Base-by-base conservation (phyloP, 2,888 invertebrate species). In the Protodeltote pygarga region DNA sequence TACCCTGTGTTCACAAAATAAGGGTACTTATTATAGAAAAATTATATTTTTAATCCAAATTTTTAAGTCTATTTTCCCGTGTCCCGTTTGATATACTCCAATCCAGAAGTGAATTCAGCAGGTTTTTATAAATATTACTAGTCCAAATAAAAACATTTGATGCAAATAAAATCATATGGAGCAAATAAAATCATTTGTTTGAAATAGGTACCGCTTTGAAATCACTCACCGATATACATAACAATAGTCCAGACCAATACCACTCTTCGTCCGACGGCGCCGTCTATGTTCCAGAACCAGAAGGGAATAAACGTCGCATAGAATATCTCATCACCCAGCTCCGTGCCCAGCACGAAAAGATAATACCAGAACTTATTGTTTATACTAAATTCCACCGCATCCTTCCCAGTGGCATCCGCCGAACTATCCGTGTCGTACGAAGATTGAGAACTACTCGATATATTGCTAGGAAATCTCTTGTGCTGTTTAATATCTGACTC, bases 271-370 rank as follows among this genome's bases (percentile, higher is more conserved):
- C 97, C 96, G 2, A 98, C 96, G 16, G 95, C 95, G 11, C 96
- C 96, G 87, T 98, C 98, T 46, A 98, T 93, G 85, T 98, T 98
- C 98, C 98, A 98, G 78, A 97, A 96, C 95, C 97, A 97, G 83
- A 97, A 97, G 0, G 98, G 97, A 75, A 98, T 97, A 77, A 98
- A 97, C n/a, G 95, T 93, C 1, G 96, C 95, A 85, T 98, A 98
- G 84, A 98, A 98, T 54, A 96, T 93, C 89, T 98, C 98, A 87
- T 98, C 97, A 0, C 98, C 98, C 11, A 98, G 87, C 52, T 95
- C 95, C 0, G 98, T 97, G 10, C 97, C 98, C 76, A 98, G 93
- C 11, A 94, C 85, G 82, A 98, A 98, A 53, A 98, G 76, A 81
- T 96, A 96, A 87, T 97, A 97, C 95, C 97, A 96, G 75, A 96